phyloP scores from a whole-genome alignment of 2,888 invertebrate species.

The Melinaea menophilus region DNA sequence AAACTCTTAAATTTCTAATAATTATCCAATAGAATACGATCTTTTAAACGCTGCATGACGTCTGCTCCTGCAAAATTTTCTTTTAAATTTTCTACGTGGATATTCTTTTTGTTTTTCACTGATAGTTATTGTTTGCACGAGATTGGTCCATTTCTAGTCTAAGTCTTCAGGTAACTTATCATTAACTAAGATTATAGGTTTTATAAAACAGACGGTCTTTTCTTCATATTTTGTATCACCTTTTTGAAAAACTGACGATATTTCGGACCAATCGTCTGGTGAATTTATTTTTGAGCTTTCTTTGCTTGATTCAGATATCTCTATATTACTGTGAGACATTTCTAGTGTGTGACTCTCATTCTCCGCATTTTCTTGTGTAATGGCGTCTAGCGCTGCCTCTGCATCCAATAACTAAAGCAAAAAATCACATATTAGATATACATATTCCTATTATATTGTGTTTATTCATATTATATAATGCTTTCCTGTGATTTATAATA shows the following conservation, averaged over 20 bases:
- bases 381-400: conserved; percentile 54
- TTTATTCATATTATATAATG: not conserved
- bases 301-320: conserved; percentile 51
- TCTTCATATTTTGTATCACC: conserved; percentile 43
- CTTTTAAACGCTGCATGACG: conserved; percentile 63
- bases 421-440: conserved; percentile 14
- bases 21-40: conserved; percentile 66
- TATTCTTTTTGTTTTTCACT: conserved; percentile 58
- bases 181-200: conserved; percentile 67
- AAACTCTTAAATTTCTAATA: too few species aligned
- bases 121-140: conserved; percentile 50
- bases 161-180: conserved; percentile 66
- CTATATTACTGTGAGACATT: conserved; percentile 49
- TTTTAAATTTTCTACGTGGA: conserved; percentile 54
- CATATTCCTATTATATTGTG: too few species aligned
- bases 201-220: conserved; percentile 40
- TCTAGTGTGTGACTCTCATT: conserved; percentile 46
- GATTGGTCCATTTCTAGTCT: conserved; percentile 59
- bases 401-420: conserved; percentile 59
- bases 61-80: conserved; percentile 61
- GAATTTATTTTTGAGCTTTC: conserved; percentile 47
- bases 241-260: conserved; percentile 45
- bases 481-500: not conserved
- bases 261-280: conserved; percentile 47
- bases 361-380: conserved; percentile 42